These are phyloP conservation scores for Enteromius fasciolatus DNA, from an alignment of 2,797 vertebrate genomes.

Conservation along the genomic window DNA sequence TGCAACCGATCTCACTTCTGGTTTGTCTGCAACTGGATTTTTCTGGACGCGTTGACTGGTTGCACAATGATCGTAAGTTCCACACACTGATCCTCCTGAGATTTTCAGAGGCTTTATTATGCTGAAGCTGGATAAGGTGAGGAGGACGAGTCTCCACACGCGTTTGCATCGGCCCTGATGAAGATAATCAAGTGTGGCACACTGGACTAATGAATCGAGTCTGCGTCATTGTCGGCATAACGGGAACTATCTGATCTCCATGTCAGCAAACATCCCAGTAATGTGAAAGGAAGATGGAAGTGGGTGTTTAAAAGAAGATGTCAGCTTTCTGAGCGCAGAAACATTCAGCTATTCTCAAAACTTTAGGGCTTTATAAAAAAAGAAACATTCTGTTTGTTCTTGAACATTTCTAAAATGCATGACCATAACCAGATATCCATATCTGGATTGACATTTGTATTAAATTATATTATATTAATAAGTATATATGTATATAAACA, in stretches of 20 bases:
- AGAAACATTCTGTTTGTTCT: too few species aligned
- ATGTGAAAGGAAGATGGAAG: constrained; percentile 27
- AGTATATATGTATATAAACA: too few species aligned
- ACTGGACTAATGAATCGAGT: not conserved
- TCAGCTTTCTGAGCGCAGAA: not conserved
- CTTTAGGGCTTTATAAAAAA: not conserved
- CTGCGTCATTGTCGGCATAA: constrained; percentile 26
- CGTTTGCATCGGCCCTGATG: not conserved
- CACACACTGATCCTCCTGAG: constrained; percentile 9
- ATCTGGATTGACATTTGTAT: too few species aligned
- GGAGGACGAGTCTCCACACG: not conserved
- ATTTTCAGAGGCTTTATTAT: not conserved
- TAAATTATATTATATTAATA: too few species aligned
- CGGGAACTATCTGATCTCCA: constrained; percentile 29
- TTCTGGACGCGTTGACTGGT: constrained; percentile 6
- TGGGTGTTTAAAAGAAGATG: not conserved
- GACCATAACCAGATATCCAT: too few species aligned
- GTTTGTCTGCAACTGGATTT: constrained; percentile 15
- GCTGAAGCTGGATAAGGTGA: not conserved
- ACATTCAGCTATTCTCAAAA: not conserved
- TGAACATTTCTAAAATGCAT: too few species aligned
- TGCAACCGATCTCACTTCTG: constrained; percentile 43
- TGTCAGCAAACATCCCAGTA: constrained; percentile 31
- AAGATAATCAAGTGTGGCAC: not conserved
- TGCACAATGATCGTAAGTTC: not conserved